A percentile compares a stretch with the other conserved stretches of the same genome.
These are phyloP conservation scores for Mustelus asterias DNA, from an alignment of 2,113 vertebrate species.

Conservation along the genomic window DNA sequence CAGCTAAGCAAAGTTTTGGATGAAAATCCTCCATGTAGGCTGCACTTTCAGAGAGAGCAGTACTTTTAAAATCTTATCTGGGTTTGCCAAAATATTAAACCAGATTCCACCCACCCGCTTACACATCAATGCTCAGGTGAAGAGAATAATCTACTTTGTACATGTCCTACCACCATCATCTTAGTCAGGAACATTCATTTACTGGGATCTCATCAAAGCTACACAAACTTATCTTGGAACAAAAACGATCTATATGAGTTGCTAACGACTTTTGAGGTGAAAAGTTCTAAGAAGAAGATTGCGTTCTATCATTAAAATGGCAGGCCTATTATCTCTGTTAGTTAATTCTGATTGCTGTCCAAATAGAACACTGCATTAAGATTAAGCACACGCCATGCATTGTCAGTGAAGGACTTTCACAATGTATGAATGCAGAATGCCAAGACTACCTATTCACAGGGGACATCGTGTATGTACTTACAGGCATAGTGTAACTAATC, in stretches of 20 bases:
- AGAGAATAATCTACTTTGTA: neutral
- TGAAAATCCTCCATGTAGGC: neutral
- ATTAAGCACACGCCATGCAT: slow-evolving; percentile 8
- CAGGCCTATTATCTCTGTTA: neutral
- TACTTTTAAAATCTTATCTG: neutral
- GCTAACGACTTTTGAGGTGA: neutral
- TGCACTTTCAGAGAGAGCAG: neutral
- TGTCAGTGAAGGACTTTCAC: neutral
- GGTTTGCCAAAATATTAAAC: neutral
- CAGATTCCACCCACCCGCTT: neutral
- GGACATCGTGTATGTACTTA: neutral
- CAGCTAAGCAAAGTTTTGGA: neutral
- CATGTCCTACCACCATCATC: neutral
- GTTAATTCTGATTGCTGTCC: neutral
- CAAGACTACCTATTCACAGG: neutral
- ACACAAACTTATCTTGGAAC: neutral
- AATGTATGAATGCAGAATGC: neutral
- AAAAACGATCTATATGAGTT: neutral
- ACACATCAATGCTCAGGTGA: neutral
- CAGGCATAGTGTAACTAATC: neutral
- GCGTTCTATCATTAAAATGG: neutral
- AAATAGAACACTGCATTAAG: neutral
- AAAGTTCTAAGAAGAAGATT: neutral
- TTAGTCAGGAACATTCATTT: neutral
- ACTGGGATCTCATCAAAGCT: neutral